Evolutionary conservation across 2,888 invertebrate species (phyloP).

Genomic region (Tachina lurida): DNA sequence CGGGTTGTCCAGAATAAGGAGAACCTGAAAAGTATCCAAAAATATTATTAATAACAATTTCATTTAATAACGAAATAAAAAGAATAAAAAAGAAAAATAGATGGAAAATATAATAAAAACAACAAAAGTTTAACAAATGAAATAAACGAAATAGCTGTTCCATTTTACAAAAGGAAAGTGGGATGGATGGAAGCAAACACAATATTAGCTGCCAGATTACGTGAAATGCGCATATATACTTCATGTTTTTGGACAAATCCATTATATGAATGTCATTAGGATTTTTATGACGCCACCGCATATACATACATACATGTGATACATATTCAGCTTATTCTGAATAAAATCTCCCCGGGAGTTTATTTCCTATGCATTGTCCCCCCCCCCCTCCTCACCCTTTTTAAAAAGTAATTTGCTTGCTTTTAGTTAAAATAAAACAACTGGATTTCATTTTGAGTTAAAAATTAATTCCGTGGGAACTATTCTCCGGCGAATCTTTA

Average conservation of each 20-base stretch:
- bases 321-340: too few species aligned
- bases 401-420: too few species aligned
- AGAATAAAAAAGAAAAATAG: slow-evolving; percentile 73
- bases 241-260: background rate
- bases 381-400: too few species aligned
- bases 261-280: too few species aligned
- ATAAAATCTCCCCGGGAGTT: too few species aligned
- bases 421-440: too few species aligned
- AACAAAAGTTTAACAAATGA: slow-evolving; percentile 53
- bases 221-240: background rate
- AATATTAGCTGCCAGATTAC: slow-evolving; percentile 42
- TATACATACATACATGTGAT: too few species aligned
- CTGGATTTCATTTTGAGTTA: too few species aligned
- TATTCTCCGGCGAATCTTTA: too few species aligned
- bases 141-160: background rate
- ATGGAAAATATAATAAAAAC: slow-evolving; percentile 42
- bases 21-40: slow-evolving; percentile 78
- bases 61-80: slow-evolving; percentile 50
- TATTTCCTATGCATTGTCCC: too few species aligned
- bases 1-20: slow-evolving; percentile 86
- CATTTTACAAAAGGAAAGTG: slow-evolving; percentile 14
- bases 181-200: slow-evolving; percentile 5
- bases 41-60: background rate
- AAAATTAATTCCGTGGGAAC: too few species aligned
- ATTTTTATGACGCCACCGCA: too few species aligned